Conservation (phyloP, 2,797 vertebrate species). For the Clarias platycephalus region DNA sequence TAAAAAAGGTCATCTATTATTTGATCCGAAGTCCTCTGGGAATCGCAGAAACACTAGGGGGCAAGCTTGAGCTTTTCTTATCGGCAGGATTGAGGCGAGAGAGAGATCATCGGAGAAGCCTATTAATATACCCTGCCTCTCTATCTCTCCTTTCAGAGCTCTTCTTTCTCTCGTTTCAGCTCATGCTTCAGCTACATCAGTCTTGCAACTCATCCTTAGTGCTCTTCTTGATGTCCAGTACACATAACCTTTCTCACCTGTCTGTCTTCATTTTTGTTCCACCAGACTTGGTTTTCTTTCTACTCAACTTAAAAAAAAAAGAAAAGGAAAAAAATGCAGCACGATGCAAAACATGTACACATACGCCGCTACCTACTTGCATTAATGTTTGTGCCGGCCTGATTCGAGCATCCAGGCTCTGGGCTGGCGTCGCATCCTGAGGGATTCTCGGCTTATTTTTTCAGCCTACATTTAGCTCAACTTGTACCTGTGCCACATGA, state of each 20-base stretch:
- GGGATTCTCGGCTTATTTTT: constrained; percentile 51
- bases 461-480: constrained; percentile 60
- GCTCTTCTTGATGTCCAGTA: constrained; percentile 3
- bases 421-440: constrained; percentile 1
- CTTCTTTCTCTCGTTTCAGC: constrained; percentile 7
- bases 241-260: background rate
- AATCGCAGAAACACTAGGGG: constrained; percentile 74
- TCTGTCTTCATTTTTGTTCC: background rate
- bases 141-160: background rate
- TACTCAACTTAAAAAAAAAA: constrained; percentile 51
- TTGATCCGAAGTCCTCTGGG: constrained; percentile 55
- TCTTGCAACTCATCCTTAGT: background rate
- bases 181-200: constrained; percentile 11
- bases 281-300: background rate
- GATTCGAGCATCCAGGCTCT: constrained; percentile 1
- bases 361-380: background rate
- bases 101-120: constrained; percentile 31
- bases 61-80: constrained; percentile 74
- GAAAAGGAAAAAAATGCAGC: constrained; percentile 64
- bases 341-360: background rate
- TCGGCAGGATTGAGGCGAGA: constrained; percentile 21
- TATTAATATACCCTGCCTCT: constrained; percentile 25
- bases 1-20: constrained; percentile 54
- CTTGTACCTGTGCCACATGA: constrained; percentile 47
- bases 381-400: constrained; percentile 6